A percentile compares a stretch with the other conserved stretches of the same genome.
Evolutionary conservation across 1,140 invertebrate species (phyloP).

Genomic region (Asobara japonica): DNA sequence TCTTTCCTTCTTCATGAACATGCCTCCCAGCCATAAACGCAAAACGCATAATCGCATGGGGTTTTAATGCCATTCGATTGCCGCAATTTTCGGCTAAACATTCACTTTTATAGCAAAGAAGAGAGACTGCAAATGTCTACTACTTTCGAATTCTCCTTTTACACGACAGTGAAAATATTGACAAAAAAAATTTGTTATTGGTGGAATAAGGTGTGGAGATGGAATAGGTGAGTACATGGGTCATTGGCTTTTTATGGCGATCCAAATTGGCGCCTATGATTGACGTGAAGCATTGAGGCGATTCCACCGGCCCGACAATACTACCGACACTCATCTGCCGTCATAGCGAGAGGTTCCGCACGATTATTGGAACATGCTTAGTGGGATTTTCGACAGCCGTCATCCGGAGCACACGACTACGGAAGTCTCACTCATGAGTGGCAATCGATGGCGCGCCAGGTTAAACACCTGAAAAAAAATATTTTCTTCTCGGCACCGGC

Average conservation of each 20-base stretch:
- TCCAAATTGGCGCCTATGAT: background rate
- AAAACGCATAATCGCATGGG: background rate
- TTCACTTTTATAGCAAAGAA: constrained; percentile 43
- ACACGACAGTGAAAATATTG: background rate
- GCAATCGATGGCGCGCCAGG: too few species aligned
- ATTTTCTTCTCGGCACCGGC: too few species aligned
- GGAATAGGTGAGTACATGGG: background rate
- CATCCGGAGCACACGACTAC: too few species aligned
- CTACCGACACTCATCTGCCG: background rate
- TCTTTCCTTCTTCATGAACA: background rate
- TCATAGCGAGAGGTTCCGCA: background rate
- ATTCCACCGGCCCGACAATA: background rate
- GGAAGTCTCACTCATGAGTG: too few species aligned
- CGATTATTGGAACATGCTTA: too few species aligned
- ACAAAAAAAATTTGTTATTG: background rate
- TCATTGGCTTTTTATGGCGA: background rate
- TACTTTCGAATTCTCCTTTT: constrained; percentile 25
- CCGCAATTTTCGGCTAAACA: constrained; percentile 41
- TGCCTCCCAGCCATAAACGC: constrained; percentile 1
- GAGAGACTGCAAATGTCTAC: background rate
- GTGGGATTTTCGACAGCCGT: too few species aligned
- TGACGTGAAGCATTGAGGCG: background rate
- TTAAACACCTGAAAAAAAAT: too few species aligned
- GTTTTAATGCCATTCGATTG: constrained; percentile 30
- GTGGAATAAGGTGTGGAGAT: background rate